Percentiles rank a stretch among this genome's conserved stretches.
Conservation (phyloP, 1,140 invertebrate species). For the Acromyrmex charruanus region DNA sequence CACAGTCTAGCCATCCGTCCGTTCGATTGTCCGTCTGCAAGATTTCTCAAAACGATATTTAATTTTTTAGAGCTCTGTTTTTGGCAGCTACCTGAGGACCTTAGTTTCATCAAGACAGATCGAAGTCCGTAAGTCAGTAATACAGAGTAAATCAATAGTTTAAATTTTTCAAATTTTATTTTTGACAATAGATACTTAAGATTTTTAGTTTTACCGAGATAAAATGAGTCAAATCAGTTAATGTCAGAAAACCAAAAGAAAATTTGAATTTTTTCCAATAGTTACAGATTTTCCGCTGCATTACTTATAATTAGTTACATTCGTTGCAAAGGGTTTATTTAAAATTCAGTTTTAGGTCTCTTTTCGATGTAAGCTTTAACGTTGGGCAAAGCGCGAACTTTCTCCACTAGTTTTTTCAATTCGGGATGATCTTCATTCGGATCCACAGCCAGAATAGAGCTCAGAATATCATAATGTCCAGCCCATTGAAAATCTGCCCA, state of each 20-base stretch:
- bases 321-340: neutral
- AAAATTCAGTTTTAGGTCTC: conserved; percentile 81
- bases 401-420: conserved; percentile 54
- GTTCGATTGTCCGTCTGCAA: neutral
- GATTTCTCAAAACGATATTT: no score
- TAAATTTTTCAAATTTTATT: no score
- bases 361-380: conserved; percentile 90
- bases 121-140: no score
- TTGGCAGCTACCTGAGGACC: no score
- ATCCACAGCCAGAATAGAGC: neutral
- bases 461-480: neutral
- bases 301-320: no score
- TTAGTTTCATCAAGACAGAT: no score
- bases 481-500: conserved; percentile 60
- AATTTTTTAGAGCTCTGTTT: no score
- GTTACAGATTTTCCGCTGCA: neutral
- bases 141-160: no score
- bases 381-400: conserved; percentile 86
- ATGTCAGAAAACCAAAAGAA: no score
- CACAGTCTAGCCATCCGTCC: conserved; percentile 84
- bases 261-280: conserved; percentile 28
- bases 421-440: conserved; percentile 54
- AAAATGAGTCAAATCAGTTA: no score
- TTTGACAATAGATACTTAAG: no score
- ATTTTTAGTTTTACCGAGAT: no score